Evolutionary conservation across 1,140 invertebrate genomes (phyloP), one percentile per base, ranked within the genome.

Genomic region (Pseudomyrmex gracilis): DNA sequence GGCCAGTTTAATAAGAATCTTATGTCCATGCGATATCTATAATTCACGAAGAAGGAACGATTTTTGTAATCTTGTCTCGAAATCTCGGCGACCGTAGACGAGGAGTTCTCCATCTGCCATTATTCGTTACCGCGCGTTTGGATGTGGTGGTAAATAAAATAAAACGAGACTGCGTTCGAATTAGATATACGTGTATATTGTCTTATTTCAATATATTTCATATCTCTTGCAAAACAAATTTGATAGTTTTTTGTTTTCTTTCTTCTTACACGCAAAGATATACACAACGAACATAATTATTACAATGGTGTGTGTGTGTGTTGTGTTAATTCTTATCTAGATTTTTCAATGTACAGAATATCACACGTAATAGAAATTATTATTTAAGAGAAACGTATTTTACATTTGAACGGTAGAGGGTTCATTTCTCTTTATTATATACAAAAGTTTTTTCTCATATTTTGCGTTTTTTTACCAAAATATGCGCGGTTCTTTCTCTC

Each of bases 161-260:
- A 73, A 84, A 87, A 57, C 22, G n/a, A 80, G 57, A 71, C n/a
- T 70, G 2, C 83, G 20, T 85, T 84, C 57, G 55, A 87, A 85
- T 34, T 34, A 34, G 34, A 5, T 34, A 34, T 34, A 34, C 34
- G 34, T 34, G 34, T 90, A 82, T 88, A 84, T 45, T 63, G 87
- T 87, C 89, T 92, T 88, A 68, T 5, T 0, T 91, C 89, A 92
- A 90, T 93, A 92, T 93, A 92, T 93, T 93, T 93, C 66, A 61
- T 83, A 86, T 91, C 86, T 92, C 88, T 15, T 92, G 91, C 91
- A 90, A 92, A 93, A 92, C 89, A 93, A 92, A 89, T 92, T 90
- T 89, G 91, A 92, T 91, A 92, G 34, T 34, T 34, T 34, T 34
- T 5, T 34, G 34, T 34, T 7, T 7, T 34, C 24, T 24, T 24